Conservation (phyloP, 2,113 vertebrate species). For the Octodon degus region DNA sequence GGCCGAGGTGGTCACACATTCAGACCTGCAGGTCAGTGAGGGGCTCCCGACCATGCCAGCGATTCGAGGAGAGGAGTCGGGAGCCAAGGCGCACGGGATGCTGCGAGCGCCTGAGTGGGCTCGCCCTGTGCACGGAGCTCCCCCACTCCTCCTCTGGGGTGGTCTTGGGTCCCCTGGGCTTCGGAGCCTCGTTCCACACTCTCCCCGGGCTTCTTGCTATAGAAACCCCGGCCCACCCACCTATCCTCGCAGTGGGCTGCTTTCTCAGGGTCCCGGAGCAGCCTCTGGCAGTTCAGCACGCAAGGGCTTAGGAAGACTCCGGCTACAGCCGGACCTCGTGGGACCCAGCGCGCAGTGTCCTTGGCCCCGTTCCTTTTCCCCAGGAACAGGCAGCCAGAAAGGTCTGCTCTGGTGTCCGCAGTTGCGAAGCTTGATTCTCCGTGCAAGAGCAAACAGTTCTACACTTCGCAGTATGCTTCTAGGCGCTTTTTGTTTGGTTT, state of each 20-base stretch:
- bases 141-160: background rate
- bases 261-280: background rate
- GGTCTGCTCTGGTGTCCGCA: background rate
- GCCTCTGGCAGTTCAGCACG: background rate
- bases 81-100: background rate
- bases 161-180: background rate
- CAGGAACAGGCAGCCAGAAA: background rate
- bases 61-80: background rate
- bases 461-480: background rate
- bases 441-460: background rate
- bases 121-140: background rate
- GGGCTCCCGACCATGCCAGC: background rate
- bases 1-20: background rate
- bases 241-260: background rate
- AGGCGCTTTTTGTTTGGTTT: background rate
- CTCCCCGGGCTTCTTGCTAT: background rate
- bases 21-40: slow-evolving; percentile 44
- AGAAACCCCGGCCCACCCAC: background rate
- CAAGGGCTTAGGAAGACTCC: background rate
- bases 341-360: background rate
- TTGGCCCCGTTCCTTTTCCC: background rate
- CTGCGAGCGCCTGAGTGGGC: background rate
- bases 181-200: background rate
- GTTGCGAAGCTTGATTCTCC: background rate
- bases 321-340: background rate